These are phyloP conservation scores for Cochlearius cochlearius DNA, from an alignment of 2,113 vertebrate genomes.

Conservation along the genomic window DNA sequence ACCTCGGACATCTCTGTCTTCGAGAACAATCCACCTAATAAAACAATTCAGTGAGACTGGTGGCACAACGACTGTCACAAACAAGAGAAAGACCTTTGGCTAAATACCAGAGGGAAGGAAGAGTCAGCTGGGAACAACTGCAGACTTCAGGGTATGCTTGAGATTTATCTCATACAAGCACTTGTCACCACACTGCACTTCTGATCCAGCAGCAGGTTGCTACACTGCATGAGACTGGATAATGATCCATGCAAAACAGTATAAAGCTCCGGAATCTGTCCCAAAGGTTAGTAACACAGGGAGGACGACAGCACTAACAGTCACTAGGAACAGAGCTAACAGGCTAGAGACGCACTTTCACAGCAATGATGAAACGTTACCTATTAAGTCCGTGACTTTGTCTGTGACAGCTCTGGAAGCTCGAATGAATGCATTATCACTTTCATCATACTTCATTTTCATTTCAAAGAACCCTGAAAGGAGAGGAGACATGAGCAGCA, in stretches of 20 bases:
- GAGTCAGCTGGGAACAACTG: background rate
- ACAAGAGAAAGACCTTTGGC: background rate
- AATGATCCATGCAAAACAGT: background rate
- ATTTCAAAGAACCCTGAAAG: conserved; percentile 93
- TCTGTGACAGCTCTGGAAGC: conserved; percentile 90
- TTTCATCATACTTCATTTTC: conserved; percentile 99
- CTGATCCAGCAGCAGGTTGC: background rate
- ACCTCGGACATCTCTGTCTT: conserved; percentile 98
- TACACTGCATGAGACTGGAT: background rate
- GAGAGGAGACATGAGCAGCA: background rate
- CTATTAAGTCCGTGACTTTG: conserved; percentile 89
- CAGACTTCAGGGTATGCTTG: background rate
- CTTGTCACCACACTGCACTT: too few relatives aligned
- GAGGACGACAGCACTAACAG: background rate
- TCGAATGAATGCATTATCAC: conserved; percentile 89
- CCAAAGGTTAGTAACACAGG: background rate
- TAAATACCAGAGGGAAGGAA: background rate
- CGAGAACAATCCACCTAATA: conserved; percentile 90
- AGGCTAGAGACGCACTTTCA: background rate
- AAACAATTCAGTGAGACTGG: background rate
- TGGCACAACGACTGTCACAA: accelerated
- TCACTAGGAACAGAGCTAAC: background rate
- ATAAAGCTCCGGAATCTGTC: background rate
- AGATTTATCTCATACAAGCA: background rate
- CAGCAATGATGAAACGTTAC: conserved; percentile 59